Evolutionary conservation across 2,797 vertebrate species (phyloP).

Genomic region (Crocodylus rhombifer): DNA sequence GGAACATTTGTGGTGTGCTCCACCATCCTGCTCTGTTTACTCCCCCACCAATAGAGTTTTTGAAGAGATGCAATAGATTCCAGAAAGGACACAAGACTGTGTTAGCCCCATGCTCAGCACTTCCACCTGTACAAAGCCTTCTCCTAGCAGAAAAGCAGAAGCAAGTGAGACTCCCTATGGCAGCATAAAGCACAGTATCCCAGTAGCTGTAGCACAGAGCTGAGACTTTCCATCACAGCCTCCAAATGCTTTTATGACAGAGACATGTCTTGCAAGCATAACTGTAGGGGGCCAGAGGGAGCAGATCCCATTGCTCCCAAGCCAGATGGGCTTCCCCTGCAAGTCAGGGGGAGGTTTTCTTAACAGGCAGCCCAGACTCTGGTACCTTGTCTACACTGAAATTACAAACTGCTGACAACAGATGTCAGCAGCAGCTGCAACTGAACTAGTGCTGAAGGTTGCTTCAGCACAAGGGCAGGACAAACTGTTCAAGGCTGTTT

Average conservation of each 20-base stretch:
- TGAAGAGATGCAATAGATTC: rapidly evolving
- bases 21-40: neutral
- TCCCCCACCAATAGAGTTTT: neutral
- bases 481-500: rapidly evolving
- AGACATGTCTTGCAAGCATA: rapidly evolving
- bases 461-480: neutral
- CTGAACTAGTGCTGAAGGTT: rapidly evolving
- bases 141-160: neutral
- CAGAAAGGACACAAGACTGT: neutral
- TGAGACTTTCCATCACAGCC: neutral
- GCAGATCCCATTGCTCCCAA: neutral
- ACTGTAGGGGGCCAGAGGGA: neutral
- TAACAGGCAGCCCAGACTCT: neutral
- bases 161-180: neutral
- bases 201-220: rapidly evolving
- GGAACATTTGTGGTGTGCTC: rapidly evolving
- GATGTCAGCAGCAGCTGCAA: neutral
- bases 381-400: neutral
- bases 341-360: neutral
- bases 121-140: rapidly evolving
- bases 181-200: neutral
- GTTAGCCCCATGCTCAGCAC: rapidly evolving
- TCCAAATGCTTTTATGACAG: neutral
- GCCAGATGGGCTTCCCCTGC: neutral
- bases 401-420: rapidly evolving